Percentiles rank a stretch among this genome's conserved stretches.
Evolutionary conservation across 1,140 invertebrate genomes (phyloP).

Genomic region (Mamestra configurata): DNA sequence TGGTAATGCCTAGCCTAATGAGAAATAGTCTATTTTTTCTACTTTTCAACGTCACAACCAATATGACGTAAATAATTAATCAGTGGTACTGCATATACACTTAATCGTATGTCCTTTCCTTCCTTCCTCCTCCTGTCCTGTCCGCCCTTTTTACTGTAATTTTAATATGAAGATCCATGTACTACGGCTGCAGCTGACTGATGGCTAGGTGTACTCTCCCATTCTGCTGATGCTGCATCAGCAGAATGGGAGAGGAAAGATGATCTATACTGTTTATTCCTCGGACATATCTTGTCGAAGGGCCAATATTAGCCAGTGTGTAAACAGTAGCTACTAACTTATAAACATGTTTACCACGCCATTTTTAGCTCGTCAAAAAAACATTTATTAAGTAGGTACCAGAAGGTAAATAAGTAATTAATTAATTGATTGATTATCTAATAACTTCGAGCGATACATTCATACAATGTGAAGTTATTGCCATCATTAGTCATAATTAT

Average conservation of each 20-base stretch:
- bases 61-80: too few species aligned
- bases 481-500: slow-evolving; percentile 27
- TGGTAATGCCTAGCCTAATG: not conserved
- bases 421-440: not conserved
- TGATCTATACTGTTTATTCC: not conserved
- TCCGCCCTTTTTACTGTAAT: too few species aligned
- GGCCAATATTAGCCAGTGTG: slow-evolving; percentile 7
- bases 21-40: not conserved
- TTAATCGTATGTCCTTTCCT: too few species aligned
- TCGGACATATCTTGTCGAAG: not conserved
- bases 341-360: slow-evolving; percentile 11
- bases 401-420: not conserved
- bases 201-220: too few species aligned
- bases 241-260: too few species aligned
- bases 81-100: too few species aligned
- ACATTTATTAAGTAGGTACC: too few species aligned
- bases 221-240: too few species aligned
- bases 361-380: slow-evolving; percentile 2
- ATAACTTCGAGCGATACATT: slow-evolving; percentile 22
- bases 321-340: not conserved
- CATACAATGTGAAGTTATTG: slow-evolving; percentile 2
- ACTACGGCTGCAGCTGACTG: too few species aligned
- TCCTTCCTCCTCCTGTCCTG: too few species aligned
- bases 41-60: not conserved
- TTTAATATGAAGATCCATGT: too few species aligned